phyloP scores from a whole-genome alignment of 2,113 vertebrate genomes.

The Cephalopterus ornatus region DNA sequence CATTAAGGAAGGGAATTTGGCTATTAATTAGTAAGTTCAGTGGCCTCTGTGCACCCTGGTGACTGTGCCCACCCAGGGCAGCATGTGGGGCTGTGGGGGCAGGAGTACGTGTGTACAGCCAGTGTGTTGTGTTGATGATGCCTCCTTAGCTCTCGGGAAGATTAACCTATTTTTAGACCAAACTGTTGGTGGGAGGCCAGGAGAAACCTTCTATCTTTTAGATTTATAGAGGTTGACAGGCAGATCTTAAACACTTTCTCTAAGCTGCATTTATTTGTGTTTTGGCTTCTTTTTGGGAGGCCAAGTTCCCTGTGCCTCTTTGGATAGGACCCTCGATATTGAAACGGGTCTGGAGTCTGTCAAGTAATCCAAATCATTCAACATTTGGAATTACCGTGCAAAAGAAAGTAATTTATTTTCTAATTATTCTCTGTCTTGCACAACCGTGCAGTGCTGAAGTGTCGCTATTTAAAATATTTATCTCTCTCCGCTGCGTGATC shows the following conservation, averaged over 20 bases:
- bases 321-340: background rate
- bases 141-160: slow-evolving; percentile 73
- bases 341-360: slow-evolving; percentile 29
- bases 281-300: background rate
- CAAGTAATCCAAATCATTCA: slow-evolving; percentile 65
- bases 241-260: slow-evolving; percentile 68
- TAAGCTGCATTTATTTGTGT: slow-evolving; percentile 48
- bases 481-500: slow-evolving; percentile 71
- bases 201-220: slow-evolving; percentile 68
- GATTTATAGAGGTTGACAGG: slow-evolving; percentile 75
- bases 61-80: background rate
- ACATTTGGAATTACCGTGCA: slow-evolving; percentile 58
- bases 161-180: slow-evolving; percentile 76
- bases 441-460: slow-evolving; percentile 70
- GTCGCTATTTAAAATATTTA: slow-evolving; percentile 81
- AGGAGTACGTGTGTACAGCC: background rate
- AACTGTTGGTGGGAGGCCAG: slow-evolving; percentile 68
- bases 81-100: background rate
- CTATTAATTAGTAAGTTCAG: background rate
- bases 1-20: background rate
- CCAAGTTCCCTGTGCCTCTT: background rate
- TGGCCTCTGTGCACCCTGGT: background rate
- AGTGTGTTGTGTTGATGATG: slow-evolving; percentile 37
- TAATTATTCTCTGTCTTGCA: slow-evolving; percentile 84
- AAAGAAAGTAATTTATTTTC: slow-evolving; percentile 83